These are phyloP conservation scores for Neodiprion lecontei DNA, from an alignment of 1,140 invertebrate species.

Conservation along the genomic window DNA sequence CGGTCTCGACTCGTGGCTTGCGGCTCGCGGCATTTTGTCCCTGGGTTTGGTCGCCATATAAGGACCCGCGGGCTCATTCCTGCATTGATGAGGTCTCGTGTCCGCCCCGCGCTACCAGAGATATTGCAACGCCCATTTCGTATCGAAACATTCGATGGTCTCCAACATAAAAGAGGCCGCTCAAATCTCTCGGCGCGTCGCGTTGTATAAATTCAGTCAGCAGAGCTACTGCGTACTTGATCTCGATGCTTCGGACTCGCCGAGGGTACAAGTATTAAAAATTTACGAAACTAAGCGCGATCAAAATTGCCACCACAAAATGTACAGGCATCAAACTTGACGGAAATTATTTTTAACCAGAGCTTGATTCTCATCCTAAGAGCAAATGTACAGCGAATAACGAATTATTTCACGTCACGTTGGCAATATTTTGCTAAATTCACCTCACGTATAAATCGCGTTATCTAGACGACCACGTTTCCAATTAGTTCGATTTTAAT, in stretches of 20 bases:
- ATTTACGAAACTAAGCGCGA: too few relatives aligned
- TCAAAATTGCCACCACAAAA: too few relatives aligned
- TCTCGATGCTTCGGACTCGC: too few relatives aligned
- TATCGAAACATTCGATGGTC: slow-evolving; percentile 2
- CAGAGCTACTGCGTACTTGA: too few relatives aligned
- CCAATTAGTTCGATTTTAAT: too few relatives aligned
- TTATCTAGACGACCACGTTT: too few relatives aligned
- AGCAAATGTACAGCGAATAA: background rate
- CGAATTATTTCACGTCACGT: background rate
- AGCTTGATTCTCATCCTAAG: background rate
- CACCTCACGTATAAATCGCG: background rate
- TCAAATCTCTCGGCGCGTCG: background rate
- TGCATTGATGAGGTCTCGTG: slow-evolving; percentile 3
- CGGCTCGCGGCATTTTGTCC: slow-evolving; percentile 6
- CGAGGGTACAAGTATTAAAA: too few relatives aligned
- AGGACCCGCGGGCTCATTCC: slow-evolving; percentile 2
- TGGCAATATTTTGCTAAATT: background rate
- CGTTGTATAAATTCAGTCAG: too few relatives aligned
- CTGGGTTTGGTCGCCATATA: slow-evolving; percentile 6
- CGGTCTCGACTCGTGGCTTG: background rate
- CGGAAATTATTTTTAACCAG: too few relatives aligned
- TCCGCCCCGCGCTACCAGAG: background rate
- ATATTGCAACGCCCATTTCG: slow-evolving; percentile 5
- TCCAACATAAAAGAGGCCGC: background rate
- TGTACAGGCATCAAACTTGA: too few relatives aligned